Base-by-base conservation (phyloP, 1,140 invertebrate genomes). In the Eufriesea mexicana region DNA sequence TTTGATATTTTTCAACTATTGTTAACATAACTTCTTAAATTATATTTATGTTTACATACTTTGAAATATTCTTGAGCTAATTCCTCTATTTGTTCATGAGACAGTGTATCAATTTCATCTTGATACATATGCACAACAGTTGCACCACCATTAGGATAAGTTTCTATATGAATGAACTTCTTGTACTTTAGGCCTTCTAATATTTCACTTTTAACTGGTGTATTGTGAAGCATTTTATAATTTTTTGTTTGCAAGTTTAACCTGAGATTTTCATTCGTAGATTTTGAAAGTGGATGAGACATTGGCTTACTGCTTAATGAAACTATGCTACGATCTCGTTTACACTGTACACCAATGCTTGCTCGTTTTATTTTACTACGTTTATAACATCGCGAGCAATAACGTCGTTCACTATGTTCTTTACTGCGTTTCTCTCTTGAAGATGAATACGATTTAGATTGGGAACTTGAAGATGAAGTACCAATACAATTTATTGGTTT, bases 101-200 rank as follows among this genome's bases (percentile, higher is more conserved):
- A 95, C n/a, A 99, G 94, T 90, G 96, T 95, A 89, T 97, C 96
- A 61, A 99, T 96, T 94, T 99, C 98, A 89, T 98, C 96, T 93
- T 99, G 98, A 94, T 99, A 98, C 92, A 98, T 95, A 94, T 98
- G 98, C 55, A 99, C 96, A 14, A 99, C 96, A 57, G 96, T 96
- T 5, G 98, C 99, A 47, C 98, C 98, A n/a, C 99, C 99, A 95
- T 99, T 99, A 1, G 98, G 96, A 95, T 99, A 98, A 1, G 96
- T 97, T 94, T 99, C 98, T 86, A 99, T 96, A 84, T 98, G 96
- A 91, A 98, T 97, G 88, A 96, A 97, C 81, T 96, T 95, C 68
- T 96, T 95, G 91, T 97, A 98, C 89, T 97, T 97, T 35, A 97
- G 92, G 90, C 95, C 94, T 84, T 95, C 95, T 51, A 95, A 87